Percentiles rank a stretch among this genome's conserved stretches.
phyloP scores from a whole-genome alignment of 2,113 vertebrate genomes.

The Amblyopsis rosae region DNA sequence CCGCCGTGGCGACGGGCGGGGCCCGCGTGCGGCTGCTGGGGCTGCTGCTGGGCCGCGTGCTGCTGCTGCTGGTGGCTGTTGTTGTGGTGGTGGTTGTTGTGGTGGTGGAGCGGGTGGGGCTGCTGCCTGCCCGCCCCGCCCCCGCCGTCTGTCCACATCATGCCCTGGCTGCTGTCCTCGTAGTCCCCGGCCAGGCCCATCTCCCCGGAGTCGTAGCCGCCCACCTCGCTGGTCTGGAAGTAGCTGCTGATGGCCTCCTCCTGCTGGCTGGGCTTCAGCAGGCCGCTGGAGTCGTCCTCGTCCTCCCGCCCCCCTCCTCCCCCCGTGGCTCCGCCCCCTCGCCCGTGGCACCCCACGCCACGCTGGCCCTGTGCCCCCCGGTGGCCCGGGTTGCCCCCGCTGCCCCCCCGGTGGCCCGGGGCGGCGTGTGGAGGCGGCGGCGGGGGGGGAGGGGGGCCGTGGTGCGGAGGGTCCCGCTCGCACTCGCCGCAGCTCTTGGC shows the following conservation, averaged over 20 bases:
- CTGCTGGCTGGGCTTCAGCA: conserved; percentile 70
- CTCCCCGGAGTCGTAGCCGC: conserved; percentile 75
- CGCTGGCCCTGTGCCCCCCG: conserved; percentile 63
- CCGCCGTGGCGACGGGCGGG: conserved; percentile 71
- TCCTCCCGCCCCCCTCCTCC: conserved; percentile 69
- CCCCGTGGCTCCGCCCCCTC: conserved; percentile 18
- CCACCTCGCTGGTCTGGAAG: conserved; percentile 77
- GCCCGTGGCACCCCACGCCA: conserved; percentile 51
- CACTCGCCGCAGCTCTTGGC: conserved; percentile 75
- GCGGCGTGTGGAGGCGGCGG: conserved; percentile 50
- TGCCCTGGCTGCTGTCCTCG: conserved; percentile 73
- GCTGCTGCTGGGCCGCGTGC: neutral
- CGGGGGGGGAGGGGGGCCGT: conserved; percentile 55
- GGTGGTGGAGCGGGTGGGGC: conserved; percentile 36
- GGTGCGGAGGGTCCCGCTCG: conserved; percentile 68
- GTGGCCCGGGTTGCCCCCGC: conserved; percentile 62
- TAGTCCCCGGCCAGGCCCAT: conserved; percentile 80
- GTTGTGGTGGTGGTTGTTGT: neutral
- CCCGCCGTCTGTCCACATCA: conserved; percentile 74
- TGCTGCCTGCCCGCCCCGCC: conserved; percentile 63
- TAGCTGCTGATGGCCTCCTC: conserved; percentile 79
- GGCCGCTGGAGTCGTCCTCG: conserved; percentile 64
- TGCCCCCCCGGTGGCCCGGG: conserved; percentile 52
- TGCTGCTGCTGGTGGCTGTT: conserved; percentile 20
- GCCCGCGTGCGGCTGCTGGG: conserved; percentile 54